Conservation (phyloP, 1,140 invertebrate species). For the Venturia canescens region DNA sequence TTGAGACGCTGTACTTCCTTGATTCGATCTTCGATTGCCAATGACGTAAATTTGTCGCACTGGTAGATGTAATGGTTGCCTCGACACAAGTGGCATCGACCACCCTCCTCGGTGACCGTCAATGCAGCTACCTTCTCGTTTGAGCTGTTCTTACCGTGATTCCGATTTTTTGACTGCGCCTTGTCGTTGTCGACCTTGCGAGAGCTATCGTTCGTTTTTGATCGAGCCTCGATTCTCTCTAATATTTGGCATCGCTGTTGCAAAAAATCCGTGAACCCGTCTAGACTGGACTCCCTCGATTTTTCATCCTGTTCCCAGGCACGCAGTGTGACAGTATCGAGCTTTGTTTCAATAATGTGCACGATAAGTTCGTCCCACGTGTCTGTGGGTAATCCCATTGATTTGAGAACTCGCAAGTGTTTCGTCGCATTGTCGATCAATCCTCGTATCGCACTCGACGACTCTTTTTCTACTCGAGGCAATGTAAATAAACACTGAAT, state of each 20-base stretch:
- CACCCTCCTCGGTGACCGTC: background rate
- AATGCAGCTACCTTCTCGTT: slow-evolving; percentile 33
- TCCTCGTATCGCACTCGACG: slow-evolving; percentile 44
- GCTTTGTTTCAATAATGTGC: slow-evolving; percentile 49
- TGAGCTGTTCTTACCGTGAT: too few species aligned
- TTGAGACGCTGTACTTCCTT: slow-evolving; percentile 23
- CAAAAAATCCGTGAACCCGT: slow-evolving; percentile 29
- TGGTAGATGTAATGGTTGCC: slow-evolving; percentile 43
- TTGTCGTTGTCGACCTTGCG: background rate
- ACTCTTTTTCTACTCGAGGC: slow-evolving; percentile 44
- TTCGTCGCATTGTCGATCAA: slow-evolving; percentile 50
- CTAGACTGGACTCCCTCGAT: background rate
- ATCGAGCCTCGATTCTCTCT: slow-evolving; percentile 3
- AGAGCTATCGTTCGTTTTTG: slow-evolving; percentile 12
- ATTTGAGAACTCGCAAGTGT: slow-evolving; percentile 48
- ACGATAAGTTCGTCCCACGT: slow-evolving; percentile 53
- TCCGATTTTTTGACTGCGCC: background rate
- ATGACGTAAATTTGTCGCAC: slow-evolving; percentile 37
- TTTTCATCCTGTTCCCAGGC: slow-evolving; percentile 49
- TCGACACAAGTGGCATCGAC: slow-evolving; percentile 37
- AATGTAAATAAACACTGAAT: slow-evolving; percentile 44
- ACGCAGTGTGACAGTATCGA: slow-evolving; percentile 47
- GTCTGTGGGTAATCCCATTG: slow-evolving; percentile 48
- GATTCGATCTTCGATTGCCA: slow-evolving; percentile 38
- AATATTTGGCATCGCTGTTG: slow-evolving; percentile 11